Conservation (phyloP, 2,888 invertebrate species). For the Chalcosyrphus nemorum region DNA sequence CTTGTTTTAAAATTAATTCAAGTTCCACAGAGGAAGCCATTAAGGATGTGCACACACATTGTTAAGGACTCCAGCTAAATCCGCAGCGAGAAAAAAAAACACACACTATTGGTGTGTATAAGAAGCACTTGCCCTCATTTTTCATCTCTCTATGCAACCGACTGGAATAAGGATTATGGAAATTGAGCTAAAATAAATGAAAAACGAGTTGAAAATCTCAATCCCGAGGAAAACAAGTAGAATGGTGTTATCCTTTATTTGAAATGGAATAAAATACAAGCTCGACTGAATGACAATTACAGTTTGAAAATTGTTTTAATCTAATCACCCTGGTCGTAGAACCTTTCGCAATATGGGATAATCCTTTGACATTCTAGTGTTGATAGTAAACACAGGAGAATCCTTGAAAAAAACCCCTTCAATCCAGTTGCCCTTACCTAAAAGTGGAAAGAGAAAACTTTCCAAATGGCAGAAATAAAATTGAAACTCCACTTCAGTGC, state of each 20-base stretch:
- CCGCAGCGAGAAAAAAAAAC: not conserved
- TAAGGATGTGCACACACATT: conserved; percentile 32
- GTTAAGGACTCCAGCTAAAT: not conserved
- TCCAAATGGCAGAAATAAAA: conserved; percentile 12
- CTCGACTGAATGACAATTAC: not conserved
- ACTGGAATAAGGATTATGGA: conserved; percentile 10
- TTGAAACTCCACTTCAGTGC: conserved; percentile 28
- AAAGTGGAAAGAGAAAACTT: conserved; percentile 8
- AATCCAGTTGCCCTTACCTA: not conserved
- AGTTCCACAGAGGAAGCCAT: conserved; percentile 11
- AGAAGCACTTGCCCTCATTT: not conserved
- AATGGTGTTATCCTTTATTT: not conserved
- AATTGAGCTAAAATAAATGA: conserved; percentile 15
- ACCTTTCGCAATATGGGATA: conserved; percentile 10
- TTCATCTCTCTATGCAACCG: not conserved
- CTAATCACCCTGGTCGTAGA: conserved; percentile 24
- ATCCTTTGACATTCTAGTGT: conserved; percentile 27
- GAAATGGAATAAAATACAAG: not conserved
- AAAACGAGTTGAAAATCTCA: conserved; percentile 1
- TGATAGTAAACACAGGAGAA: conserved; percentile 19
- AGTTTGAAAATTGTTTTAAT: conserved; percentile 35
- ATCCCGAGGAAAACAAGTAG: not conserved
- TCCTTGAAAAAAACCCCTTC: not conserved
- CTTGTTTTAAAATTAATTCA: conserved; percentile 12
- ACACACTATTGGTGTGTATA: not conserved